phyloP scores from a whole-genome alignment of 2,888 invertebrate species.

The Calameuta pallipes region DNA sequence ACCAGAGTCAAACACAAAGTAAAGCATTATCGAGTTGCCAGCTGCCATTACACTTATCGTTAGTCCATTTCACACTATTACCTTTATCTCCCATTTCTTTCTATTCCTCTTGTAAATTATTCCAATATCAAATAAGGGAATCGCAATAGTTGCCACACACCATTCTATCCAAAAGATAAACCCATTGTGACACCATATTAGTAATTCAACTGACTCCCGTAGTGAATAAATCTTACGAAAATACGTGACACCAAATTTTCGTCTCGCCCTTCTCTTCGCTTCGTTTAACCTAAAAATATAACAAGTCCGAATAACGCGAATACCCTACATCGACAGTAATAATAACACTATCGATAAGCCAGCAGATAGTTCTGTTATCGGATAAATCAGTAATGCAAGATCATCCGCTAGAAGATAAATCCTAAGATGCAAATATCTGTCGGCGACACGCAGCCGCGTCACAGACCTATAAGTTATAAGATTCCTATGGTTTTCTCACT shows the following conservation, averaged over 20 bases:
- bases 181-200: neutral
- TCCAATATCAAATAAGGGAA: neutral
- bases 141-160: neutral
- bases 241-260: neutral
- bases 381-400: neutral
- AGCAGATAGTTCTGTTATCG: neutral
- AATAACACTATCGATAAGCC: neutral
- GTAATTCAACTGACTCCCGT: neutral
- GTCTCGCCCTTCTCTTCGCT: neutral
- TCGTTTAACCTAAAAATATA: constrained; percentile 38
- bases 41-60: neutral
- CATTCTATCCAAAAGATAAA: neutral
- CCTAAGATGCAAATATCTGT: constrained; percentile 4
- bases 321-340: neutral
- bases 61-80: neutral
- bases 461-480: constrained; percentile 14
- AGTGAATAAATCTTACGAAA: neutral
- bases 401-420: neutral
- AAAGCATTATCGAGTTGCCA: neutral
- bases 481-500: constrained; percentile 27
- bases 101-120: neutral
- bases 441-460: neutral
- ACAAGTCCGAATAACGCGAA: neutral
- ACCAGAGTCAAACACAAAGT: neutral
- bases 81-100: neutral